Percentiles rank a stretch among this genome's conserved stretches.
Conservation (phyloP, 2,113 vertebrate species). For the Mellivora capensis region DNA sequence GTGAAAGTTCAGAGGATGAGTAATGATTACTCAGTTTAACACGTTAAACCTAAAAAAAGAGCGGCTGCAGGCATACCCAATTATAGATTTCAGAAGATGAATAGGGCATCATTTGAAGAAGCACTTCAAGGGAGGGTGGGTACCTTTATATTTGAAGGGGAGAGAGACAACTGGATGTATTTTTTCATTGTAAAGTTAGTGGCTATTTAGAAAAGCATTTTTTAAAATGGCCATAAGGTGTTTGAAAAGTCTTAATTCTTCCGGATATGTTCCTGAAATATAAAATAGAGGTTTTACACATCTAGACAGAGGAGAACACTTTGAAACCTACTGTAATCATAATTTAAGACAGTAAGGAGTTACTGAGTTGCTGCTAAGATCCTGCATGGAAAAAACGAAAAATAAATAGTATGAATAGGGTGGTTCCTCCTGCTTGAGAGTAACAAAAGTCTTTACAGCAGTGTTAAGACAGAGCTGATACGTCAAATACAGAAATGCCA, state of each 20-base stretch:
- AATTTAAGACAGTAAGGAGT: not conserved
- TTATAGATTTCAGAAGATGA: not conserved
- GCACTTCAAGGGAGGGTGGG: not conserved
- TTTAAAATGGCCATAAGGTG: not conserved
- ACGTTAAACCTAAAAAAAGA: not conserved
- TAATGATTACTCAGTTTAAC: not conserved
- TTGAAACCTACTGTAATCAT: not conserved
- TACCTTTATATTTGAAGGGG: not conserved
- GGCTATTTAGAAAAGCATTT: not conserved
- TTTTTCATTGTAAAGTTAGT: not conserved
- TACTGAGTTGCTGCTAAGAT: not conserved
- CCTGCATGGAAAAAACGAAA: not conserved
- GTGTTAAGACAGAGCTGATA: not conserved
- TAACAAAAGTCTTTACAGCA: not conserved
- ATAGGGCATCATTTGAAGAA: not conserved
- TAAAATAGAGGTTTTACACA: not conserved
- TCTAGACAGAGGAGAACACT: not conserved
- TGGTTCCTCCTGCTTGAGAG: not conserved
- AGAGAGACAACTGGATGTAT: not conserved
- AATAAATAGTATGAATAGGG: not conserved
- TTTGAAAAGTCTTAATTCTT: not conserved
- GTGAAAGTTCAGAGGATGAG: not conserved
- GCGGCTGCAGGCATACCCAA: not conserved
- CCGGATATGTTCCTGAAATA: not conserved
- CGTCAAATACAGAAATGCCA: not conserved